phyloP scores from a whole-genome alignment of 23 tunicate species.

The Halocynthia roretzi region DNA sequence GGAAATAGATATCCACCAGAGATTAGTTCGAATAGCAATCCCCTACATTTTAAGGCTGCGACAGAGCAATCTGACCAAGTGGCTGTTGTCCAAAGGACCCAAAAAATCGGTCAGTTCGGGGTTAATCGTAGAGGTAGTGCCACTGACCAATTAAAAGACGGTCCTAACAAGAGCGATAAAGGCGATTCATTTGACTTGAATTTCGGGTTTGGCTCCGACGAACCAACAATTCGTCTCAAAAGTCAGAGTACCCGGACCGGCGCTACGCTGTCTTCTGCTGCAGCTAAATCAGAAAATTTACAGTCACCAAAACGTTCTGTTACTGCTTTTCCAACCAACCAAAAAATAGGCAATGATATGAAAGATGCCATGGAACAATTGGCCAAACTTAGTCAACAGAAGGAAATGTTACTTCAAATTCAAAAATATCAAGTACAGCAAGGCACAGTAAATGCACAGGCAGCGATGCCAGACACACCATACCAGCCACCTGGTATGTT shows the following conservation, averaged over 20 bases:
- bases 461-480: no score
- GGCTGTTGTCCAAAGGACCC: no score
- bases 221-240: conserved; percentile 7
- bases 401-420: conserved; percentile 2
- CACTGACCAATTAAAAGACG: neutral
- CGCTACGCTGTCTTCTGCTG: neutral
- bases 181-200: neutral
- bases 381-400: conserved; percentile 1
- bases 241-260: neutral
- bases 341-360: neutral
- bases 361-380: conserved; percentile 1
- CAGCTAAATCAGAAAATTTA: neutral
- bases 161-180: neutral
- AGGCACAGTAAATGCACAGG: neutral
- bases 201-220: conserved; percentile 25
- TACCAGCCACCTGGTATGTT: no score
- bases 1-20: no score
- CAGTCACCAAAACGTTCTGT: neutral
- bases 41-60: no score
- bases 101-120: neutral
- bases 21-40: no score
- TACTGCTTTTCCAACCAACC: neutral
- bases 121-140: neutral
- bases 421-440: conserved; percentile 13
- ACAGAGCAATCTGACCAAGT: no score